Percentiles rank a stretch among this genome's conserved stretches.
These are phyloP conservation scores for Dasysyrphus tricinctus DNA, from an alignment of 2,888 invertebrate species.

Conservation along the genomic window DNA sequence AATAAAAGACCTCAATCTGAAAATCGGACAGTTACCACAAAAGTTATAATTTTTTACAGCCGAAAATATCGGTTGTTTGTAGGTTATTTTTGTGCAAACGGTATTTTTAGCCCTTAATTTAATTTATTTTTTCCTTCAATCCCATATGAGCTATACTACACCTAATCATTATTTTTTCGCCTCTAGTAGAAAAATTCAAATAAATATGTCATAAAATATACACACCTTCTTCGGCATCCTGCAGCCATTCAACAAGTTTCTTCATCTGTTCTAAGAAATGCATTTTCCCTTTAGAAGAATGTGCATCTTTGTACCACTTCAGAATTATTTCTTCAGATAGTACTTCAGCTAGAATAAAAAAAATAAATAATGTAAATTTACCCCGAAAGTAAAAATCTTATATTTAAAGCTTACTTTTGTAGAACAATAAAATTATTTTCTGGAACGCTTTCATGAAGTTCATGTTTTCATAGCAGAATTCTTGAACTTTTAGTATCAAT, in stretches of 20 bases:
- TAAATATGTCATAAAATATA: constrained; percentile 4
- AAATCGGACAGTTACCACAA: no score
- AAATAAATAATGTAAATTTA: neutral
- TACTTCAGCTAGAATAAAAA: constrained; percentile 88
- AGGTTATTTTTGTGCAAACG: no score
- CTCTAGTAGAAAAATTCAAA: no score
- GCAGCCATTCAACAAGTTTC: constrained; percentile 98
- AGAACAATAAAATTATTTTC: constrained; percentile 97
- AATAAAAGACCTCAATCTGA: no score
- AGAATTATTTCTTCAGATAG: constrained; percentile 97
- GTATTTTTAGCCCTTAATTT: no score
- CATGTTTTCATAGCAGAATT: constrained; percentile 99
- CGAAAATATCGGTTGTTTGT: no score
- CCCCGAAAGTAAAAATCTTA: neutral
- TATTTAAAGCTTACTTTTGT: constrained; percentile 89
- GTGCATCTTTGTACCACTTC: constrained; percentile 97
- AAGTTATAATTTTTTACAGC: no score
- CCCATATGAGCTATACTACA: no score
- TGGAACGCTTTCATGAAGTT: constrained; percentile 99
- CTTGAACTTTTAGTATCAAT: constrained; percentile 96
- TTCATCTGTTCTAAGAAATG: constrained; percentile 99
- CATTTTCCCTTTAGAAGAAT: constrained; percentile 97
- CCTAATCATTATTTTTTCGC: no score
- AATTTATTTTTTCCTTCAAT: no score
- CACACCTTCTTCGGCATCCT: constrained; percentile 95